phyloP scores from a whole-genome alignment of 1,140 invertebrate species.

The Tigriopus japonicus region DNA sequence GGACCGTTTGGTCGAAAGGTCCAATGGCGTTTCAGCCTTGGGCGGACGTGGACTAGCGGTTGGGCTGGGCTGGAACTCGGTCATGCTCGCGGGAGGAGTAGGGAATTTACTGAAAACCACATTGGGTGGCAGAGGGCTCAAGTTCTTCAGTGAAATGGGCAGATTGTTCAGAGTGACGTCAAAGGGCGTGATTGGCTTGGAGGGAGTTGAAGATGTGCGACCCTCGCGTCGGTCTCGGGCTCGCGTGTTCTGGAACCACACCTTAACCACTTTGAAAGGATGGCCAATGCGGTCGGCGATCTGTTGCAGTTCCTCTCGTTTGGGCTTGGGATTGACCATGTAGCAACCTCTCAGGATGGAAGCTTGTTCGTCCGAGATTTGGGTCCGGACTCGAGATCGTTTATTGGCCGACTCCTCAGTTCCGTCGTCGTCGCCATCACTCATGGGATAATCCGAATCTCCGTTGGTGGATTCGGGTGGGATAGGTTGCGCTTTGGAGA shows the following conservation, averaged over 20 bases:
- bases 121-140: conserved; percentile 9
- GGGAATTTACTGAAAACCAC: neutral
- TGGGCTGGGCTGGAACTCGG: conserved; percentile 17
- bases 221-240: conserved; percentile 66
- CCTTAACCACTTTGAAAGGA: conserved; percentile 76
- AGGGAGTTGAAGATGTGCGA: conserved; percentile 14
- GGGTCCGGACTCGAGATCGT: conserved; percentile 54
- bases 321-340: conserved; percentile 68
- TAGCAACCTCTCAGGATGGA: conserved; percentile 70
- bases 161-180: conserved; percentile 14
- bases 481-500: neutral
- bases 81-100: conserved; percentile 12
- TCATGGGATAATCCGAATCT: conserved; percentile 5
- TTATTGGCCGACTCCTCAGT: conserved; percentile 11
- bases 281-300: conserved; percentile 76
- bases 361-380: conserved; percentile 82
- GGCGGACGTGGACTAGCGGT: conserved; percentile 19
- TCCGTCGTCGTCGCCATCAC: conserved; percentile 22
- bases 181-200: conserved; percentile 16
- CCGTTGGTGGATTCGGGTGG: neutral
- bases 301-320: conserved; percentile 70
- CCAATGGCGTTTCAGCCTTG: conserved; percentile 43
- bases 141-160: conserved; percentile 19
- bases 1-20: conserved; percentile 52
- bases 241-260: conserved; percentile 94